Evolutionary conservation across 1,140 invertebrate species (phyloP), one percentile per base, ranked within the genome.

Genomic region (Pachypsylla venusta): DNA sequence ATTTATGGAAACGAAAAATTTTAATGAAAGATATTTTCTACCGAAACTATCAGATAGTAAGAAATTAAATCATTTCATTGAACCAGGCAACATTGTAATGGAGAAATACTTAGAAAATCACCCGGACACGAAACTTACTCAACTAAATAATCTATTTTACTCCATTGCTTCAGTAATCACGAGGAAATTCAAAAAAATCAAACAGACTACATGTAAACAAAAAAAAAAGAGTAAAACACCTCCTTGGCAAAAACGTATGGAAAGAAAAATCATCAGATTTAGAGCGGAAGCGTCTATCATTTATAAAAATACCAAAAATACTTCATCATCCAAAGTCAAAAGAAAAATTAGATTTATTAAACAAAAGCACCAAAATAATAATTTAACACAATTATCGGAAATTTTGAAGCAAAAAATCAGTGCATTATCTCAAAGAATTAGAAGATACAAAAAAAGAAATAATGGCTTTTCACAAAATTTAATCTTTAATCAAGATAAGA

Each of bases 401-500:
- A 35, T 35, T 12, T 16, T 35, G 10, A 35, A 35, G 30, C 30
- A 35, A 35, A 35, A 35, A 16, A 22, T 48, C 22, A 48, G 42
- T n/a, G 42, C 42, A 19, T 48, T n/a, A 22, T n/a, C 42, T 5
- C 42, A 48, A 19, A 48, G 42, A 48, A 48, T 48, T 5, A 48
- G 16, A n/a, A 48, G 42, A n/a, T 48, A 48, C 42, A 4, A 48
- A 48, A 48, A 19, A 22, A 48, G 42, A 48, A 48, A 19, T 48
- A 48, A 48, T 4, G 16, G n/a, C 5, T 48, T 48, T 22, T 22
- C 16, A 19, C 42, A 48, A 48, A 48, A 48, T 22, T 19, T 19
- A 22, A 48, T 48, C n/a, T 48, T 48, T n/a, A 22, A 48, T 19
- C 16, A 48, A n/a, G 42, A 48, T 19, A 48, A 48, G 42, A 48